A percentile compares a stretch with the other conserved stretches of the same genome.
phyloP scores from a whole-genome alignment of 1,140 invertebrate genomes.

The Drosophila lowei region DNA sequence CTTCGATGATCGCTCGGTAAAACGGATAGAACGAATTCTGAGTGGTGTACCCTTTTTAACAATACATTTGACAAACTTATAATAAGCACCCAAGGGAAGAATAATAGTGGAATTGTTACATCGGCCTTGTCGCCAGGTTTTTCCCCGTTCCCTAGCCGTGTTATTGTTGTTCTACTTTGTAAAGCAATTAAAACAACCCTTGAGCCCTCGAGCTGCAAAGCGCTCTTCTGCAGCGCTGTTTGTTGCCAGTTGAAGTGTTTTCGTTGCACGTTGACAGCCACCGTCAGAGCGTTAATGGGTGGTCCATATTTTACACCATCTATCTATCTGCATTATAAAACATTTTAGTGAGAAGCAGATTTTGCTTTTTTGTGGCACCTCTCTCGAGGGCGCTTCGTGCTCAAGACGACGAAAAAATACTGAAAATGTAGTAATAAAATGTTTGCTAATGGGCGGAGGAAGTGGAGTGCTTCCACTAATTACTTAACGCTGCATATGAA shows the following conservation, averaged over 20 bases:
- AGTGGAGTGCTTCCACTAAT: conserved; percentile 50
- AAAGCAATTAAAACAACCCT: conserved; percentile 55
- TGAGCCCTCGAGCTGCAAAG: not conserved
- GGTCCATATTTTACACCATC: not conserved
- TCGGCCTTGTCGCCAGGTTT: not conserved
- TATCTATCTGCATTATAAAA: conserved; percentile 32
- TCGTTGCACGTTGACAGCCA: conserved; percentile 41
- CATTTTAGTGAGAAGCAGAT: conserved; percentile 38
- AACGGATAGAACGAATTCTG: conserved; percentile 76
- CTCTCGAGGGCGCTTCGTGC: conserved; percentile 58
- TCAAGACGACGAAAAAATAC: conserved; percentile 56
- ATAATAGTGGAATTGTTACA: not conserved
- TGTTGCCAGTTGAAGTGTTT: conserved; percentile 52
- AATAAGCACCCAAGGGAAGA: not conserved
- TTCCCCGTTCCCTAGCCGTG: not conserved
- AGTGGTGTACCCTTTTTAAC: conserved; percentile 61
- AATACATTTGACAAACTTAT: conserved; percentile 38
- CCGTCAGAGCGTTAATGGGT: conserved; percentile 27
- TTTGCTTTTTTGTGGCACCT: conserved; percentile 30
- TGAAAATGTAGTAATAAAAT: conserved; percentile 51
- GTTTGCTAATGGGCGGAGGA: conserved; percentile 55
- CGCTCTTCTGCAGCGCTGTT: conserved; percentile 27
- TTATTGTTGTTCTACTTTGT: conserved; percentile 26
- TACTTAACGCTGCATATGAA: conserved; percentile 55
- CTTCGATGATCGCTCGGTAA: conserved; percentile 79